Base-by-base conservation (phyloP, 2,113 vertebrate genomes). In the Rhinichthys klamathensis region DNA sequence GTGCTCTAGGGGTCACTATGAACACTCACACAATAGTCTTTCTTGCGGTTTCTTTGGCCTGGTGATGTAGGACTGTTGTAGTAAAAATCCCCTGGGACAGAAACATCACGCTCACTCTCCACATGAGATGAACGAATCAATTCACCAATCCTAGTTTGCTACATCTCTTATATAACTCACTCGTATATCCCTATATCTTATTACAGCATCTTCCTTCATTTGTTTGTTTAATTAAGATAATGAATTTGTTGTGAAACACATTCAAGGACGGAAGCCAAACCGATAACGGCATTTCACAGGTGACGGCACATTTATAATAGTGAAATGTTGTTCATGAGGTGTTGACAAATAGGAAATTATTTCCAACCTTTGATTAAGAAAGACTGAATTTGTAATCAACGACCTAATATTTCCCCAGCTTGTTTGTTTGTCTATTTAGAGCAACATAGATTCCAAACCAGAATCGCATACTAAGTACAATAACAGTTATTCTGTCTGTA, bases 291-390 rank as follows among this genome's bases (percentile, higher is more conserved):
- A 82, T 82, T 38, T 82, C 67, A 70, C 63, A 72, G 63, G 65
- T 82, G 67, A 70, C 2, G 23, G 80, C 41, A 69, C 61, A 67
- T 82, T 82, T 23, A 32, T 51, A 69, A 21, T 10, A 69, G 41
- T 35, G 25, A 32, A 67, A 69, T 69, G 41, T 49, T 81, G 61
- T 51, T 82, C 27, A 49, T 35, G 80, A 72, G 80, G 11, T 82
- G 65, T 82, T 82, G 65, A 58, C 49, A 72, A n/a, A 82, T 21
- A 82, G 23, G 49, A 72, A 82, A 82, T 82, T 32, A 70, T 82
- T 82, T 58, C 49, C 67, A 72, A 51, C 44, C 63, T 72, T 82
- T 82, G 67, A 72, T 82, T 70, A 56, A 70, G 80, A 23, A 38
- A 38, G 38, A 79, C n/a, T 16, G 67, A 15, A 85, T 80, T 61